Evolutionary conservation across 2,113 vertebrate species (phyloP).

Genomic region (Sphyrna mokarran): DNA sequence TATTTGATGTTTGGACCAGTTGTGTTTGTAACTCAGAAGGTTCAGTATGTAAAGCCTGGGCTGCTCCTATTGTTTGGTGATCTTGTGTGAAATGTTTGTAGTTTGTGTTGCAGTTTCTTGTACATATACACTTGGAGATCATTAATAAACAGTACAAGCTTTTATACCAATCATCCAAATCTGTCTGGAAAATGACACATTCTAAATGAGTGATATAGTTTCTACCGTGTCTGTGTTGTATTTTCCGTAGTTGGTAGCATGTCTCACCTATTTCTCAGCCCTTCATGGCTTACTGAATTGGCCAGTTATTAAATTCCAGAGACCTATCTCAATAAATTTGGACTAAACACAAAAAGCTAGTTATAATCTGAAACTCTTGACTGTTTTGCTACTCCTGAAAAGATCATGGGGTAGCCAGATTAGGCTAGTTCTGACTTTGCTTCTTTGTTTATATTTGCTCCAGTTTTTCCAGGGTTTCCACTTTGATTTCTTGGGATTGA

Average conservation of each 20-base stretch:
- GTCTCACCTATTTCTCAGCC: background rate
- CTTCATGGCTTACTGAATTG: background rate
- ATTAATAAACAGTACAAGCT: slow-evolving; percentile 35
- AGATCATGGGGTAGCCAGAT: background rate
- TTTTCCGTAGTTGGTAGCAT: background rate
- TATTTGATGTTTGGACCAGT: slow-evolving; percentile 27
- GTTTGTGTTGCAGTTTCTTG: slow-evolving; percentile 37
- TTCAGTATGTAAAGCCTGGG: background rate
- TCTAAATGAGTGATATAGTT: background rate
- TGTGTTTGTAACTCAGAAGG: slow-evolving; percentile 27
- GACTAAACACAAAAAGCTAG: background rate
- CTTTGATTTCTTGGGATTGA: background rate
- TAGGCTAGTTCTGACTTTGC: background rate
- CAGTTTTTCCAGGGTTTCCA: background rate
- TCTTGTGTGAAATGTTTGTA: slow-evolving; percentile 35
- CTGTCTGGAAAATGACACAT: background rate
- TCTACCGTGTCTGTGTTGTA: background rate
- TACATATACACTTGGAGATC: slow-evolving; percentile 33
- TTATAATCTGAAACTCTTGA: background rate
- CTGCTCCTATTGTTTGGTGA: slow-evolving; percentile 3
- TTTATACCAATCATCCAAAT: slow-evolving; percentile 23
- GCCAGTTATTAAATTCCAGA: background rate
- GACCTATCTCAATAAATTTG: background rate
- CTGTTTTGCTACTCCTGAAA: background rate
- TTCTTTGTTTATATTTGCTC: background rate